phyloP scores from a whole-genome alignment of 1,140 invertebrate species.

The Danaus melanippus region DNA sequence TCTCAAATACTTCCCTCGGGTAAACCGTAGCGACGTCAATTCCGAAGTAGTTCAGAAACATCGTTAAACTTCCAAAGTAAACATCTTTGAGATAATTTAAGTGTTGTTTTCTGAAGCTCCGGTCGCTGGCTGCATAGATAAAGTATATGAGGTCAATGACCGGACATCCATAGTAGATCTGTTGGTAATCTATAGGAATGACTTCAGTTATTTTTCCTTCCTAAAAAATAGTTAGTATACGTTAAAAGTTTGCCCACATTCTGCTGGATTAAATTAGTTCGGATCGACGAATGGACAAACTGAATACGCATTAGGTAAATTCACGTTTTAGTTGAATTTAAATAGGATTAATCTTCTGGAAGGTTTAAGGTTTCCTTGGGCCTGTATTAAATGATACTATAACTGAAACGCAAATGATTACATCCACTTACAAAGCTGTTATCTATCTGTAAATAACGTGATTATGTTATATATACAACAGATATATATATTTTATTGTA shows the following conservation, averaged over 20 bases:
- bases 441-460: too few relatives aligned
- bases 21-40: constrained; percentile 32
- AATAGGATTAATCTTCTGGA: too few relatives aligned
- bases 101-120: constrained; percentile 35
- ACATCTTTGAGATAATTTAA: constrained; percentile 31
- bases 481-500: too few relatives aligned
- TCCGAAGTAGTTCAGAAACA: constrained; percentile 34
- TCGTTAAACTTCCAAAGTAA: constrained; percentile 34
- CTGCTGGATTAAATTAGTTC: too few relatives aligned
- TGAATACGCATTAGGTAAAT: too few relatives aligned
- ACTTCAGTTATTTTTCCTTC: constrained; percentile 31
- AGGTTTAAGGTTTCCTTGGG: too few relatives aligned
- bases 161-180: constrained; percentile 46
- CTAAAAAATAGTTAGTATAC: constrained; percentile 23
- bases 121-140: constrained; percentile 38
- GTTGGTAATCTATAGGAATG: constrained; percentile 46
- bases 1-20: constrained; percentile 34
- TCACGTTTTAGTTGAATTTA: too few relatives aligned
- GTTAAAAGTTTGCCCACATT: not conserved
- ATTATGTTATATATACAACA: too few relatives aligned
- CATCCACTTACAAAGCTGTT: too few relatives aligned
- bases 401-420: too few relatives aligned
- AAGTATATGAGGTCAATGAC: constrained; percentile 48
- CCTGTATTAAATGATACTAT: too few relatives aligned
- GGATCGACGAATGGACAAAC: too few relatives aligned